Evolutionary conservation across 2,888 invertebrate species (phyloP).

Genomic region (Trachelus tabidus): DNA sequence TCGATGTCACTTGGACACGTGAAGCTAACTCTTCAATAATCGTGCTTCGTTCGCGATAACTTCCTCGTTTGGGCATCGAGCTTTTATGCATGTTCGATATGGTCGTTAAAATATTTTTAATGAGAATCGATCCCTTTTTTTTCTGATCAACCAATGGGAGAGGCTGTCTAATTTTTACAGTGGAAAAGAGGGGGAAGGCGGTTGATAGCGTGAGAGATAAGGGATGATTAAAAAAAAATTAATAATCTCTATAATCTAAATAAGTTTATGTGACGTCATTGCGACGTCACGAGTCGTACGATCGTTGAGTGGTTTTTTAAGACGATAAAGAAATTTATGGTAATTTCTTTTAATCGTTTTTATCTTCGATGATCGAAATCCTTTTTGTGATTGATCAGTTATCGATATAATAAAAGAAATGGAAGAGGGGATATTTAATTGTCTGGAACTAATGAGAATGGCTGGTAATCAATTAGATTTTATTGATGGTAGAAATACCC

Average conservation of each 20-base stretch:
- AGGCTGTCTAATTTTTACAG: not conserved
- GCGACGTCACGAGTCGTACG: too few relatives aligned
- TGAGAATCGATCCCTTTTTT: not conserved
- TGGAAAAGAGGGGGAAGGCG: too few relatives aligned
- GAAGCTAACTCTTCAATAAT: slow-evolving; percentile 48
- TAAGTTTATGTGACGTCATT: too few relatives aligned
- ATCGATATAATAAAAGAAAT: not conserved
- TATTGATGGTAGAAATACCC: not conserved
- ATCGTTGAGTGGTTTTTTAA: not conserved
- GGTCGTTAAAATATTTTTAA: slow-evolving; percentile 13
- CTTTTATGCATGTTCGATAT: slow-evolving; percentile 9
- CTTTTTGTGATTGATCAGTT: not conserved
- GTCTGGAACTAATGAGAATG: not conserved
- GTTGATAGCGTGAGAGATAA: not conserved
- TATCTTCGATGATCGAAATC: not conserved
- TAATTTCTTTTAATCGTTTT: not conserved
- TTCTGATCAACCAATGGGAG: not conserved
- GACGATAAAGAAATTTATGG: not conserved
- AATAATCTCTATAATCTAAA: too few relatives aligned
- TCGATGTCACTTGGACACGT: slow-evolving; percentile 40
- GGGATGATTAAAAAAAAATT: not conserved
- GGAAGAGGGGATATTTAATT: not conserved
- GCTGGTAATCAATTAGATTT: not conserved
- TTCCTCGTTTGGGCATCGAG: not conserved
- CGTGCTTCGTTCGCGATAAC: slow-evolving; percentile 38